Conservation (phyloP, 2,797 vertebrate species). For the Centropyge bicolor region DNA sequence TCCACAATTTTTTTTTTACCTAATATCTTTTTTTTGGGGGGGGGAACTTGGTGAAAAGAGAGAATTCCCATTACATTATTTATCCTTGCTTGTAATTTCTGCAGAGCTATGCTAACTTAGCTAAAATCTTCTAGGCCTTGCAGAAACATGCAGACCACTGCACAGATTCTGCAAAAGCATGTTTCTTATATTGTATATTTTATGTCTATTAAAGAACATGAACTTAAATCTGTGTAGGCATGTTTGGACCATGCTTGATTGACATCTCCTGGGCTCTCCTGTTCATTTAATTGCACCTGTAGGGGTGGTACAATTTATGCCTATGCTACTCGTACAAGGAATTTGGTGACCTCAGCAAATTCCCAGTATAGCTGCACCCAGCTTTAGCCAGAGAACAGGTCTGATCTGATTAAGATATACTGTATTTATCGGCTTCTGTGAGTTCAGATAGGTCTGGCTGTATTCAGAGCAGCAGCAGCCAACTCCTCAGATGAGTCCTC, state of each 20-base stretch:
- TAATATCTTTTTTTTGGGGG: not conserved
- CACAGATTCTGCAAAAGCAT: not conserved
- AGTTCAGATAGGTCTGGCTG: constrained; percentile 6
- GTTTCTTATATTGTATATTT: not conserved
- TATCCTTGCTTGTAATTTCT: not conserved
- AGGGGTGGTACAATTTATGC: not conserved
- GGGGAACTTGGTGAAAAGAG: not conserved
- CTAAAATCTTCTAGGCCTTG: not conserved
- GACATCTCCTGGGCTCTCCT: not conserved
- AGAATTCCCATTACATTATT: not conserved
- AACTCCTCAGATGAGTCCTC: constrained; percentile 33
- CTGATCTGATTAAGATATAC: constrained; percentile 12
- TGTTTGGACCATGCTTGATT: not conserved
- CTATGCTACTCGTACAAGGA: constrained; percentile 1
- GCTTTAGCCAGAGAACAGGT: constrained; percentile 8
- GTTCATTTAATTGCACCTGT: constrained; percentile 12
- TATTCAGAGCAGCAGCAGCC: constrained; percentile 28
- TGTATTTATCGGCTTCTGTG: constrained; percentile 17
- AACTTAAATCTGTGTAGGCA: not conserved
- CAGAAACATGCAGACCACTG: not conserved
- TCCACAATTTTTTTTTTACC: not conserved
- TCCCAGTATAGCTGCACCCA: not conserved
- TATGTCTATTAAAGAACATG: not conserved
- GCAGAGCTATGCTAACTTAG: not conserved
- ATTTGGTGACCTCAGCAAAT: constrained; percentile 33